Base-by-base conservation (phyloP, 2,113 vertebrate genomes). In the Tricholaema leucomelas region DNA sequence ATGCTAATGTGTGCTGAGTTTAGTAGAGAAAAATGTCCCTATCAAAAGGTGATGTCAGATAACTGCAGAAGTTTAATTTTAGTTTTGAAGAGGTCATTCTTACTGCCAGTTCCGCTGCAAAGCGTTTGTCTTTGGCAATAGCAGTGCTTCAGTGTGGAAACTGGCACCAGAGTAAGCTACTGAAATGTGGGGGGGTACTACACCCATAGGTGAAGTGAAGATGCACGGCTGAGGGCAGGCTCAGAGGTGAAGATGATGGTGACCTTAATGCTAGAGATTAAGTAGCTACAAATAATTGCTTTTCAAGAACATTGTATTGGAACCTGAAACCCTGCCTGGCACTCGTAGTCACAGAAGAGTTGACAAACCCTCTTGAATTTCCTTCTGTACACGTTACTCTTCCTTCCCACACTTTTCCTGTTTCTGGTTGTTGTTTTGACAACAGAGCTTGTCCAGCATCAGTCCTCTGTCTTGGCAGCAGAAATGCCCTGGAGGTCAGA, bases 301-400 rank as follows among this genome's bases (percentile, higher is more conserved):
- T 85, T 91, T 82, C 75, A 82, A 55, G 66, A 92, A 76, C 4
- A 1, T 48, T 85, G 91, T 61, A 23, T 38, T 94, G 52, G 58
- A 54, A 86, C 60, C 23, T 73, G 20, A 80, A 83, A 18, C 48
- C 1, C 1, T 31, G n/a, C 44, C 55, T 8, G 5, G n/a, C 13
- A 7, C 48, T 75, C 74, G 23, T 65, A 85, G 54, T 44, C 27
- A 11, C 20, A 17, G 59, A 60, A 74, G 12, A 88, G 15, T 48
- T 3, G 63, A 82, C 56, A 63, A 44, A 8, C 0, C 0, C 17
- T 3, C 14, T 78, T 27, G 6, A 1, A 56, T 69, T 31, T 77
- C 23, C 5, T 58, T 81, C 8, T 19, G 7, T 72, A 18, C 28
- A 63, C n/a, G 8, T 70, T 82, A 19, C 23, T 77, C 18, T 71